A percentile compares a stretch with the other conserved stretches of the same genome.
Evolutionary conservation across 2,797 vertebrate species (phyloP).

Genomic region (Centroberyx gerrardi): DNA sequence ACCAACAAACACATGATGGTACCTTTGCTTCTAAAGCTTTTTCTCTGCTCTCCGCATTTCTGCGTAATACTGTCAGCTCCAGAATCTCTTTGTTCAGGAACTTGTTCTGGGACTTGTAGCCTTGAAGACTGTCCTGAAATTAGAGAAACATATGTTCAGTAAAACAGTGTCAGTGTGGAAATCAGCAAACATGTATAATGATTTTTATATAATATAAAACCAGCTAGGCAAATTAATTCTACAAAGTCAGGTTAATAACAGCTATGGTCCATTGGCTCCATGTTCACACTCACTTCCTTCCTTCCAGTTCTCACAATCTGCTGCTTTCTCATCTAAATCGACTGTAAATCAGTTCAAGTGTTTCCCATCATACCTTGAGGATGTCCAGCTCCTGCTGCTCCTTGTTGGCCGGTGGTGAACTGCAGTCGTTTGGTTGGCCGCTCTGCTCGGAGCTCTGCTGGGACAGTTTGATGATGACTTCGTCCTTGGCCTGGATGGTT

Average conservation of each 20-base stretch:
- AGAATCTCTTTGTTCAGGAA: slow-evolving; percentile 99
- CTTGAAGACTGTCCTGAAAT: slow-evolving; percentile 94
- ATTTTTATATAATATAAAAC: too few species aligned
- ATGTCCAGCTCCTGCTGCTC: slow-evolving; percentile 91
- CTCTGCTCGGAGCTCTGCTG: slow-evolving; percentile 83
- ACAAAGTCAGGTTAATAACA: too few species aligned
- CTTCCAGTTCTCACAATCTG: too few species aligned
- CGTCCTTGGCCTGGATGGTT: slow-evolving; percentile 98
- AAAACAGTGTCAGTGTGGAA: neutral
- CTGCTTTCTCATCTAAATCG: neutral
- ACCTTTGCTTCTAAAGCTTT: slow-evolving; percentile 94
- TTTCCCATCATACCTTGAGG: slow-evolving; percentile 87
- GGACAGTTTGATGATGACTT: slow-evolving; percentile 96
- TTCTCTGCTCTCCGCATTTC: slow-evolving; percentile 93
- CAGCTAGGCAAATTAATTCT: too few species aligned
- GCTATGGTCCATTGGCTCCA: neutral
- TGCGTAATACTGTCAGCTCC: slow-evolving; percentile 93
- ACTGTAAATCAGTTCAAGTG: neutral
- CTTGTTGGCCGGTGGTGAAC: slow-evolving; percentile 56
- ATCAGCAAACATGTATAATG: neutral
- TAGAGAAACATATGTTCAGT: neutral
- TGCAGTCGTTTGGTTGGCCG: slow-evolving; percentile 51
- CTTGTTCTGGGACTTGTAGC: slow-evolving; percentile 97
- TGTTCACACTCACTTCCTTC: neutral
- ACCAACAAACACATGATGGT: slow-evolving; percentile 11